phyloP scores from a whole-genome alignment of 37 sponge, comb jelly and placozoan species.

The Agelas oroides region DNA sequence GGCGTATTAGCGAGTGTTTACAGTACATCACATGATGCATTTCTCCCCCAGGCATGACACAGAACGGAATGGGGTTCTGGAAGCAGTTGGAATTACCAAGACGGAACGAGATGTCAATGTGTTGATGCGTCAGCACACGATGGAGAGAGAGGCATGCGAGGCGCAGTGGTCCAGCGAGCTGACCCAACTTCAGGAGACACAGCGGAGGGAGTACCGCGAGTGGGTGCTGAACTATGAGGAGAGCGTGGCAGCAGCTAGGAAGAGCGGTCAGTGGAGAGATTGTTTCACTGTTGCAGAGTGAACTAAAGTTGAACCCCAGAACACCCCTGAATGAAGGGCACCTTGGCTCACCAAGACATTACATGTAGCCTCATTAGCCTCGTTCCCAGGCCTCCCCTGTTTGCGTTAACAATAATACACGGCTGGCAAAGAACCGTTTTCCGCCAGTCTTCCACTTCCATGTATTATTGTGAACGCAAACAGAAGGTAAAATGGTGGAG shows the following conservation, averaged over 20 bases:
- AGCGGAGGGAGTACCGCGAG: slow-evolving; percentile 78
- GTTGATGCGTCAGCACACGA: slow-evolving; percentile 54
- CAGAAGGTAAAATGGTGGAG: no score
- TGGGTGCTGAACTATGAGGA: slow-evolving; percentile 71
- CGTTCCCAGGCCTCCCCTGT: no score
- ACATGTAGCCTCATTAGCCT: no score
- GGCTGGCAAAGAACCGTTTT: no score
- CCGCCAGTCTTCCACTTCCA: no score
- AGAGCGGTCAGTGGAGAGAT: neutral
- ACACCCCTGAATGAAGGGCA: neutral
- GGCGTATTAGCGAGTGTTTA: no score
- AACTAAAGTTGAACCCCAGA: neutral
- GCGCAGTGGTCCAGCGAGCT: slow-evolving; percentile 64
- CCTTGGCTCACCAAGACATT: neutral
- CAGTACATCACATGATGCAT: no score
- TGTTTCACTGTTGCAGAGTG: neutral
- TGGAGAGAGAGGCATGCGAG: slow-evolving; percentile 63
- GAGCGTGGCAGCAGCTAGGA: slow-evolving; percentile 30
- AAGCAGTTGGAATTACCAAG: slow-evolving; percentile 3
- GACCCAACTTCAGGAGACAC: slow-evolving; percentile 59
- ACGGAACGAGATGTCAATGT: slow-evolving; percentile 63
- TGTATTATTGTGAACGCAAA: no score
- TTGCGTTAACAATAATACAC: no score
- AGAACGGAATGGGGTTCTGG: slow-evolving; percentile 46
- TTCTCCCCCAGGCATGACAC: slow-evolving; percentile 35